Evolutionary conservation across 53 echinoderm and acorn worm genomes (phyloP), one percentile per base, ranked within the genome.

Genomic region (Crossaster papposus): DNA sequence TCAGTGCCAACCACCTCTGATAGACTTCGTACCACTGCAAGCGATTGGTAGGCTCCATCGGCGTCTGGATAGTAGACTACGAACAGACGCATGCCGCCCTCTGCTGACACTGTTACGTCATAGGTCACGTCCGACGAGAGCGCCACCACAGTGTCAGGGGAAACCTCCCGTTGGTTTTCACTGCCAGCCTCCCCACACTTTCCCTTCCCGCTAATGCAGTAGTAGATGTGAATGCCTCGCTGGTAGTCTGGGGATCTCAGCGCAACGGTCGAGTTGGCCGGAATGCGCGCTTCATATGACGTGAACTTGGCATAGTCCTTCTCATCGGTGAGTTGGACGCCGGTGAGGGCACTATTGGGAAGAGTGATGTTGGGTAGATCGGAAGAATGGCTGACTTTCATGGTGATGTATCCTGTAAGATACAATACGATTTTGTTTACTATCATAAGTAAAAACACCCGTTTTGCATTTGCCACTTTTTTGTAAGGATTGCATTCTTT

Each of bases 341-440:
- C 84, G 71, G 28, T 84, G 72, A 84, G 84, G 72, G 84, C 84
- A 52, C 70, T 31, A 70, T 84, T 84, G 17, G 84, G 84, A 17
- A 84, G 52, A 24, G 72, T 71, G 1, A 71, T 26, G 36, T 34
- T 18, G 0, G 70, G 72, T 23, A 71, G 20, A 54, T 84, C 71
- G 30, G 64, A 32, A 10, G 81, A 36, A 58, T 81, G 63, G 22
- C 51, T 81, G 32, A 81, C 35, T 35, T 14, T 7, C 81, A 81
- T 81, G n/a, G n/a, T n/a, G 89, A 29, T 32, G 30, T 4, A 31
- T 26, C 28, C 68, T 68, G 78, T 18, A 78, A 10, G 51, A 35
- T 22, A 9, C 13, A 44, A 52, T 9, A 35, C 15, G 4, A 58
- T n/a, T n/a, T n/a, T n/a, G n/a, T n/a, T n/a, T n/a, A n/a, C n/a